phyloP scores from a whole-genome alignment of 1,140 invertebrate genomes.

The Papilio xuthus region DNA sequence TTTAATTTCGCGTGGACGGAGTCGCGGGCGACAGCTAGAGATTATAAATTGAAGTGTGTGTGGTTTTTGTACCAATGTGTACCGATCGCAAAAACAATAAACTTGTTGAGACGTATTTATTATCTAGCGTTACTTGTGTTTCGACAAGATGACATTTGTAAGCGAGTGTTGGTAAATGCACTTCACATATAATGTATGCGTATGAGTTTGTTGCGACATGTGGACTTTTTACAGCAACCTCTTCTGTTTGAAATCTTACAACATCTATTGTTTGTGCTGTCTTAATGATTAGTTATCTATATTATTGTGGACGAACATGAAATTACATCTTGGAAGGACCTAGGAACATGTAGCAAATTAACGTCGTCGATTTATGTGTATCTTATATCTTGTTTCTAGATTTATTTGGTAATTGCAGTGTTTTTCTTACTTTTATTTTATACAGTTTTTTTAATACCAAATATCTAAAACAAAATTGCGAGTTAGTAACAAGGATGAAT shows the following conservation, averaged over 20 bases:
- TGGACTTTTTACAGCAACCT: conserved; percentile 5
- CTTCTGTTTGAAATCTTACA: neutral
- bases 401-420: too few relatives aligned
- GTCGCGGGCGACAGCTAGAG: too few relatives aligned
- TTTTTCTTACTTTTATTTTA: too few relatives aligned
- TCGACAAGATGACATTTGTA: conserved; percentile 22
- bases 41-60: neutral
- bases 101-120: neutral
- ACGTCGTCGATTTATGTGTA: neutral
- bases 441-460: too few relatives aligned
- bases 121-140: conserved; percentile 5
- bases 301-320: neutral
- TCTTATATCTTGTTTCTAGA: too few relatives aligned
- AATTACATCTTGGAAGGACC: neutral
- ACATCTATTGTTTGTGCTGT: neutral
- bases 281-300: neutral
- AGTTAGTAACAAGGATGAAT: neutral
- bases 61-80: neutral
- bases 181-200: conserved; percentile 1
- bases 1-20: too few relatives aligned
- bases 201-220: neutral
- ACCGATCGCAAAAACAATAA: conserved; percentile 4
- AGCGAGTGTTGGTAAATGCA: conserved; percentile 15
- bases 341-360: neutral
- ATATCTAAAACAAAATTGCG: neutral